Conservation (phyloP, 2,113 vertebrate species). For the Solea senegalensis region DNA sequence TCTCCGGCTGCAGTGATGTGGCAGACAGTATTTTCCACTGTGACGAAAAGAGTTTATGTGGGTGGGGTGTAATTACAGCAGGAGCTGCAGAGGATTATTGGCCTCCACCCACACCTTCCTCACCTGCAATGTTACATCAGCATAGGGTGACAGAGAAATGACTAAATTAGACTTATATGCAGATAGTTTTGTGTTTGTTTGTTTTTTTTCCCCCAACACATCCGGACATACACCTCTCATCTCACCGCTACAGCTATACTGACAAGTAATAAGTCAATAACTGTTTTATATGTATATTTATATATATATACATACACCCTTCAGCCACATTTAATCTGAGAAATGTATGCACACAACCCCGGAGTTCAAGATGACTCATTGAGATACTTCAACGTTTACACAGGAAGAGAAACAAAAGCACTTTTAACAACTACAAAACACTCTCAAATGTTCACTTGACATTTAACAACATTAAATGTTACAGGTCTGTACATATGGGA, state of each 20-base stretch:
- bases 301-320: no score
- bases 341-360: neutral
- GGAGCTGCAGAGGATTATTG: conserved; percentile 14
- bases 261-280: neutral
- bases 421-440: no score
- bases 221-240: neutral
- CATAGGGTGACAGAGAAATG: neutral
- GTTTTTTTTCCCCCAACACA: neutral
- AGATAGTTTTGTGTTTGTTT: neutral
- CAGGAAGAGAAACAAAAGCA: neutral
- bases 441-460: no score
- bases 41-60: neutral
- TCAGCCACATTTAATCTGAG: neutral
- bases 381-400: neutral
- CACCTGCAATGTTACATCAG: conserved; percentile 2
- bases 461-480: no score
- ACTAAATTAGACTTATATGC: neutral
- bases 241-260: neutral
- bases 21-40: neutral
- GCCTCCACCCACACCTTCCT: conserved; percentile 6
- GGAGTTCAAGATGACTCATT: neutral
- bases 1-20: neutral
- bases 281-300: neutral
- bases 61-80: conserved; percentile 9
- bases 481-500: no score